phyloP scores from a whole-genome alignment of 1,140 invertebrate genomes.

The Charaxes varanes region DNA sequence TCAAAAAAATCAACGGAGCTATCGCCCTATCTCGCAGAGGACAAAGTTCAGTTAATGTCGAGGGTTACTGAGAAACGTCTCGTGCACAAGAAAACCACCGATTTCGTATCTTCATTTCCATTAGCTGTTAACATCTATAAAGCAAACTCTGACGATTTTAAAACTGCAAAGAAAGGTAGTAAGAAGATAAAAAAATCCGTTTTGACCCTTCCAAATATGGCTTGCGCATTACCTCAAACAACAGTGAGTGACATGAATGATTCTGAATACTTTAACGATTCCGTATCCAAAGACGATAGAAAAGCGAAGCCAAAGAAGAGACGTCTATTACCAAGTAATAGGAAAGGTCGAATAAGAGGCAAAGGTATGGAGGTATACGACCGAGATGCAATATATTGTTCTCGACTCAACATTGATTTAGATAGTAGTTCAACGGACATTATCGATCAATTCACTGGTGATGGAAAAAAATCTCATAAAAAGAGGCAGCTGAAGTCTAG shows the following conservation, averaged over 20 bases:
- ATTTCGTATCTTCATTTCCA: slow-evolving; percentile 42
- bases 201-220: slow-evolving; percentile 46
- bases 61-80: slow-evolving; percentile 37
- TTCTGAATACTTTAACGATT: slow-evolving; percentile 40
- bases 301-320: slow-evolving; percentile 35
- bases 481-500: slow-evolving; percentile 16
- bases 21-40: slow-evolving; percentile 38
- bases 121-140: slow-evolving; percentile 48
- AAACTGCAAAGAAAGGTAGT: slow-evolving; percentile 23
- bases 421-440: slow-evolving; percentile 46
- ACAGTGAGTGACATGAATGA: slow-evolving; percentile 62
- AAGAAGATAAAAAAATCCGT: slow-evolving; percentile 54
- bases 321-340: slow-evolving; percentile 18
- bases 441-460: slow-evolving; percentile 34
- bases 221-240: slow-evolving; percentile 28
- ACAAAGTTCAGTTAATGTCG: slow-evolving; percentile 37
- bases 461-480: slow-evolving; percentile 20
- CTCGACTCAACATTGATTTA: slow-evolving; percentile 35
- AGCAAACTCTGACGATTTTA: slow-evolving; percentile 56
- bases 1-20: too few relatives aligned
- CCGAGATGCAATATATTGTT: slow-evolving; percentile 39
- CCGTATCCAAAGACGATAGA: slow-evolving; percentile 19
- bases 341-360: slow-evolving; percentile 17
- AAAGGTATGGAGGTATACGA: slow-evolving; percentile 39
- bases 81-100: slow-evolving; percentile 30